phyloP scores from a whole-genome alignment of 2,888 invertebrate species.

The Platerodrilus igneus region DNA sequence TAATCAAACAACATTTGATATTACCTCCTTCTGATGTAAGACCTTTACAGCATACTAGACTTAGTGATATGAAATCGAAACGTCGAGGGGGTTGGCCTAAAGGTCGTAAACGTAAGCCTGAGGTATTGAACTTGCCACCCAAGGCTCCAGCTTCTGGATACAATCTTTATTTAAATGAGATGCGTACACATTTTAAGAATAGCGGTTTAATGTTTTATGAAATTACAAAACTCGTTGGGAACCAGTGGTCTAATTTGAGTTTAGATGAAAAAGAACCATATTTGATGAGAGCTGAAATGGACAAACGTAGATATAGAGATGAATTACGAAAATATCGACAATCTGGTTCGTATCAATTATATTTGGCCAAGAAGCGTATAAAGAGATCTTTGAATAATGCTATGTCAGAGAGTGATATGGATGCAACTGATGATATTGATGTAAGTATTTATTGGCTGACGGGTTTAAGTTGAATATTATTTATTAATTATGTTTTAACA shows the following conservation, averaged over 20 bases:
- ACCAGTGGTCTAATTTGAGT: conserved; percentile 55
- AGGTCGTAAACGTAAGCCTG: conserved; percentile 55
- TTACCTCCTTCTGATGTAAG: conserved; percentile 34
- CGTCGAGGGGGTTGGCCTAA: conserved; percentile 59
- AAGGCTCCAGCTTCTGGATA: conserved; percentile 58
- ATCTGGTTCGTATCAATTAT: conserved; percentile 53
- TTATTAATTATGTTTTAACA: too few relatives aligned
- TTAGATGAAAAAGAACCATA: conserved; percentile 54
- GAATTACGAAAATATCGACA: conserved; percentile 54
- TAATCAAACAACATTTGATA: too few relatives aligned
- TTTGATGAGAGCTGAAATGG: conserved; percentile 53
- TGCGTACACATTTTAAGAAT: conserved; percentile 53
- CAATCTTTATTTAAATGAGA: conserved; percentile 54
- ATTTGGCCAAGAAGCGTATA: conserved; percentile 50
- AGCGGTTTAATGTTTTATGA: conserved; percentile 52
- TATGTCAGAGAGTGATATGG: conserved; percentile 50
- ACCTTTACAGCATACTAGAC: too few relatives aligned
- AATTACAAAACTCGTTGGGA: conserved; percentile 55
- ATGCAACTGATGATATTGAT: conserved; percentile 53
- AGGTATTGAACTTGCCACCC: conserved; percentile 50
- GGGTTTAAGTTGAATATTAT: too few relatives aligned
- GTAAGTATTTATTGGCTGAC: too few relatives aligned
- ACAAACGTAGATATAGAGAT: conserved; percentile 54
- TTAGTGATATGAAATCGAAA: conserved; percentile 36
- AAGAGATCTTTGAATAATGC: conserved; percentile 43